Percentiles rank a stretch among this genome's conserved stretches.
phyloP scores from a whole-genome alignment of 2,797 vertebrate species.

The Luscinia megarhynchos region DNA sequence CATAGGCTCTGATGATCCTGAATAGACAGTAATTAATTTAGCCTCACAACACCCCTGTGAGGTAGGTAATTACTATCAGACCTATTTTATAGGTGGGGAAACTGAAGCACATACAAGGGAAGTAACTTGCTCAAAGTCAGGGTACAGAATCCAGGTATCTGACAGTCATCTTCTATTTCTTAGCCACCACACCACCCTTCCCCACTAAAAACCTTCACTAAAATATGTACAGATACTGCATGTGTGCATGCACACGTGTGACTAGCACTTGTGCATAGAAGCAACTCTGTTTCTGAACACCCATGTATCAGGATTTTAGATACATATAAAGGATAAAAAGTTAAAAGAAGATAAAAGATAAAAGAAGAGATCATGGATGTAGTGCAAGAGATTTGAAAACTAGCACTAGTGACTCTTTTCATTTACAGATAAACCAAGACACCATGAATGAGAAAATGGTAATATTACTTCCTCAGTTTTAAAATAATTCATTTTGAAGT shows the following conservation, averaged over 20 bases:
- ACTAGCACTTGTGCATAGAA: background rate
- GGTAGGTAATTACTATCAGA: background rate
- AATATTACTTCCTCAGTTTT: background rate
- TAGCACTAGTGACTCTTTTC: background rate
- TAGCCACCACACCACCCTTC: background rate
- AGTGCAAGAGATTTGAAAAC: background rate
- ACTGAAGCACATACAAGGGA: background rate
- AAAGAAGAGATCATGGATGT: background rate
- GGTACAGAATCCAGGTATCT: background rate
- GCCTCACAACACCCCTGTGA: conserved; percentile 9
- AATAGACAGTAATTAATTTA: conserved; percentile 1
- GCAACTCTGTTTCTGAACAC: background rate
- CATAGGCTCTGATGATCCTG: background rate
- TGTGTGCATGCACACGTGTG: background rate
- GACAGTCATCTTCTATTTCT: background rate
- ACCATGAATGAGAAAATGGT: background rate
- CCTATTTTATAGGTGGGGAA: background rate
- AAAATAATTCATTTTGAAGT: conserved; percentile 12
- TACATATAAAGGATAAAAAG: background rate
- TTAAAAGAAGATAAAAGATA: too few species aligned
- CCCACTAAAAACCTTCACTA: background rate
- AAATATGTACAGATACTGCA: background rate
- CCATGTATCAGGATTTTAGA: background rate
- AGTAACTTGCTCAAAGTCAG: background rate
- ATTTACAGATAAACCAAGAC: background rate